Evolutionary conservation across 2,888 invertebrate species (phyloP), one percentile per base, ranked within the genome.

Genomic region (Schizaphis graminum): DNA sequence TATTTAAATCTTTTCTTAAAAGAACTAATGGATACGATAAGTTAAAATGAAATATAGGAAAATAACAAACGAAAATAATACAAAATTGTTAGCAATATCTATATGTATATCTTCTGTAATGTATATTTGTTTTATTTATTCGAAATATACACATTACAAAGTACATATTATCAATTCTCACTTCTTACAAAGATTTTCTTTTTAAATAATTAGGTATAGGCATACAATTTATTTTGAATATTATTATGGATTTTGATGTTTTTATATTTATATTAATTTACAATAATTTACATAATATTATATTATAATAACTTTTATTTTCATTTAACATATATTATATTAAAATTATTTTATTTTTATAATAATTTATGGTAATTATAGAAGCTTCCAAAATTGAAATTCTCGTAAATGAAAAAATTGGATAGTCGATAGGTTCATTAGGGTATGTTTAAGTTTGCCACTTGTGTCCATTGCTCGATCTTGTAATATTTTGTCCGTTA

Each of bases 1-100:
- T 41, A 85, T 53, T 91, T 91, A 56, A 91, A 44, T 91, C 11
- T 26, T 84, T 84, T 41, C 10, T 44, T 44, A 44, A 49, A 67
- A 91, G 8, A 26, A 49, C 24, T 53, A n/a, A 21, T 28, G 28
- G 7, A 86, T 49, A 90, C 77, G 21, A 35, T 21, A 77, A 35
- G 77, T 35, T 35, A 35, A 35, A 35, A 35, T 77, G 21, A 77
- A 77, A 35, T 77, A 35, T 35, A 7, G 16, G 35, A 77, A 35
- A 77, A 21, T 77, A 21, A 77, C 35, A 77, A 77, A 77, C n/a
- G 67, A 13, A 67, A n/a, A 67, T 67, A 67, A n/a, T 77, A 35
- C 35, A 21, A 77, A 67, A 16, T 35, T 77, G 21, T 77, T 77
- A 77, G 35, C 16, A 77, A 35, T 35, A 77, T 77, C 35, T 53